Evolutionary conservation across 2,797 vertebrate genomes (phyloP), one percentile per base, ranked within the genome.

Genomic region (Pipistrellus kuhlii): DNA sequence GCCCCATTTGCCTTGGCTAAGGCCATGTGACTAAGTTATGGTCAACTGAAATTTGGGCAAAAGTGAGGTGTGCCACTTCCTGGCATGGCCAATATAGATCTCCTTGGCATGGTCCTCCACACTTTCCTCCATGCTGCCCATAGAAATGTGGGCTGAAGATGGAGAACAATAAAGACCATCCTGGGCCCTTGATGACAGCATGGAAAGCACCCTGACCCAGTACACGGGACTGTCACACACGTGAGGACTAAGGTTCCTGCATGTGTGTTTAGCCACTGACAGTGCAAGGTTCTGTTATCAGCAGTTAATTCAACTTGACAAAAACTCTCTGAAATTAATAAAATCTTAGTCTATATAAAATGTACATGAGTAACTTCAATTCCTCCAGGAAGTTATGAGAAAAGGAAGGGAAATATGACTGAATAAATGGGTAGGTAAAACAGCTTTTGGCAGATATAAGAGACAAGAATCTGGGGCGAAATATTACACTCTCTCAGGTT

Each of bases 211-310:
- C 1, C 21, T 32, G 15, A 59, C 69, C 30, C 1, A 12, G 27
- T 2, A 2, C 3, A 5, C 15, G 8, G 11, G 9, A 30, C 5
- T 15, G 27, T 23, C 30, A 3, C 0, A 8, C 8, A 5, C 23
- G 2, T 18, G 5, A 85, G 68, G 44, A 78, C 23, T 4, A 27
- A 41, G 35, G 41, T 25, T 21, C 30, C 3, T 17, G 27, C 3
- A 0, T 73, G 10, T 41, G 1, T 10, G 12, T 13, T n/a, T 18
- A 69, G 1, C 8, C 4, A 17, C 14, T 12, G 53, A 38, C 23
- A 9, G 10, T 1, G 0, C 1, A 3, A 38, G 27, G 8, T 15
- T 41, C 32, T 48, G 7, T 27, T 38, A 35, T 48, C 0, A 21
- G 38, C 18, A 55, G 41, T 15, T 23, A 30, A 48, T 4, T n/a